Evolutionary conservation across 2,888 invertebrate genomes (phyloP).

Genomic region (Trichopoda pennipes): DNA sequence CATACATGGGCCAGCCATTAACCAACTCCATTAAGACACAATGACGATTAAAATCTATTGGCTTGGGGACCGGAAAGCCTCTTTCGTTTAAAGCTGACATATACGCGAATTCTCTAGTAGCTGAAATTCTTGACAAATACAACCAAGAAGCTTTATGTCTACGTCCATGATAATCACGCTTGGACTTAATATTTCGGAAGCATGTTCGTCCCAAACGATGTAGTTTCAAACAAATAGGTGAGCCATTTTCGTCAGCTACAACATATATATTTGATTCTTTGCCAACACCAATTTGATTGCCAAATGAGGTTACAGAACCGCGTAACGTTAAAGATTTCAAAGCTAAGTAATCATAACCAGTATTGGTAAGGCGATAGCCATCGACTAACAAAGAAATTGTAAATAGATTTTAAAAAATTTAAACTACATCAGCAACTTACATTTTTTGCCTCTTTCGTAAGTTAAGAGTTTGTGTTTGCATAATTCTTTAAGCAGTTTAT

Average conservation of each 20-base stretch:
- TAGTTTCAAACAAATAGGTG: constrained; percentile 93
- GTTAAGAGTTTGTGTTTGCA: constrained; percentile 94
- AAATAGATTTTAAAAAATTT: not conserved
- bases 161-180: constrained; percentile 97
- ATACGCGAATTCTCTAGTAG: constrained; percentile 98
- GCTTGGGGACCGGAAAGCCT: constrained; percentile 96
- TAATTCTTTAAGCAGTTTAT: constrained; percentile 93
- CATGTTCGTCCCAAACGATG: constrained; percentile 96
- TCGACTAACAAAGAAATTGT: constrained; percentile 85
- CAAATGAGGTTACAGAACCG: constrained; percentile 91
- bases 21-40: constrained; percentile 98
- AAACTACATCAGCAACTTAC: constrained; percentile 81
- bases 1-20: constrained; percentile 90
- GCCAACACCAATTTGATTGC: constrained; percentile 99
- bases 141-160: constrained; percentile 96
- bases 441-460: constrained; percentile 96
- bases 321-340: constrained; percentile 92
- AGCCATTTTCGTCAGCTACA: constrained; percentile 90
- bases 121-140: constrained; percentile 97
- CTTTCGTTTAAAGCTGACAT: constrained; percentile 96
- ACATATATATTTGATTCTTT: constrained; percentile 99
- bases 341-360: constrained; percentile 98
- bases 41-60: constrained; percentile 96
- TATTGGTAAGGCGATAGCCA: constrained; percentile 96
- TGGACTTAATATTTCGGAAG: constrained; percentile 96